Evolutionary conservation across 2,888 invertebrate genomes (phyloP), one percentile per base, ranked within the genome.

Genomic region (Hirtodrosophila alboralis): DNA sequence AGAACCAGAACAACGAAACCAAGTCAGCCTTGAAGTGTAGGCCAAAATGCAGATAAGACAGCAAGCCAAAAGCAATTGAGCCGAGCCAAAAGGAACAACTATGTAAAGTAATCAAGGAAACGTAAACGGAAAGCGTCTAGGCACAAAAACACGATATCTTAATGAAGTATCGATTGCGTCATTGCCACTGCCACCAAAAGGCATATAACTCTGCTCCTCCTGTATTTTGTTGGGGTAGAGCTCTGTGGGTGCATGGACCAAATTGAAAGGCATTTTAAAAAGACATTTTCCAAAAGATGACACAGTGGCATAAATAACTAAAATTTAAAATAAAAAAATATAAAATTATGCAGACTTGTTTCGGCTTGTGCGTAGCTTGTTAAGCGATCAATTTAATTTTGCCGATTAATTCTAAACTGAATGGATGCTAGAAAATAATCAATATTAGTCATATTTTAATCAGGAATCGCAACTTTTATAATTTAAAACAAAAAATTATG

Each of bases 31-130:
- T 54, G 28, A 61, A 61, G 70, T 65, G 60, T 65, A 66, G 75
- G 53, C 70, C 75, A 51, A 64, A 59, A 78, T 83, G 69, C 61
- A 72, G 79, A 79, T 79, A 79, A 79, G 85, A 57, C 49, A 44
- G 36, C 43, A 56, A 48, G 30, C 48, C 43, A 34, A 36, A 62
- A 53, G 58, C 70, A 75, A 75, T 49, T 53, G 62, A 57, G 62
- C 58, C 47, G 28, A 77, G 37, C 28, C 52, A 57, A 36, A 48
- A 49, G 52, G 56, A 67, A 67, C 60, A 84, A 86, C 86, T 81
- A 77, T 86, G 81, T 85, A 87, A 86, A 80, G 86, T 87, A 86
- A 86, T 86, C 86, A 86, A 85, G 87, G 87, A 86, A 86, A 87
- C 87, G 87, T 84, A 80, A 86, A 85, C 86, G 88, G 86, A 87